Evolutionary conservation across 2,888 invertebrate genomes (phyloP), one percentile per base, ranked within the genome.

Genomic region (Nematopogon swammerdamellus): DNA sequence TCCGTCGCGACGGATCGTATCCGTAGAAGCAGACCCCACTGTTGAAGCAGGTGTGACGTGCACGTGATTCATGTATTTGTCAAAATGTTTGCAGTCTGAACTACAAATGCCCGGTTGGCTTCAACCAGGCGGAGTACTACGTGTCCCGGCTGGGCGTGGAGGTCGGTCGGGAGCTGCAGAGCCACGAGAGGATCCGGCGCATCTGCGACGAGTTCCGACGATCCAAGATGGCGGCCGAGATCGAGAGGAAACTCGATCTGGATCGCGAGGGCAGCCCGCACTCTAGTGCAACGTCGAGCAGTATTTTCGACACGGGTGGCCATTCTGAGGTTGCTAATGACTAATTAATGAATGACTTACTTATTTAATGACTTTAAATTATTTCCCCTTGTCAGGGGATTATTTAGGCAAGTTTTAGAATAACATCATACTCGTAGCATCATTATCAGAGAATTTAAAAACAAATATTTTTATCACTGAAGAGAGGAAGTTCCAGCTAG

Each of bases 41-140:
- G n/a, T n/a, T n/a, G n/a, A n/a, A n/a, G n/a, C n/a, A n/a, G n/a
- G n/a, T n/a, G n/a, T n/a, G n/a, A n/a, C n/a, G n/a, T n/a, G n/a
- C n/a, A n/a, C n/a, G n/a, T n/a, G n/a, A n/a, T n/a, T n/a, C n/a
- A n/a, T n/a, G n/a, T n/a, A n/a, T n/a, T 25, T 4, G 25, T 25
- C 10, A 10, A 6, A 25, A 25, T 25, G 5, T 6, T 25, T 25
- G 5, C 59, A 90, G 89, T 49, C 64, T 89, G 50, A 84, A 84
- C 54, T 82, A 82, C 58, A 71, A 77, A 53, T 87, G 89, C 61
- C 94, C 94, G 0, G 62, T 81, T 18, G 88, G 89, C 19, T 94
- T 86, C 77, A 95, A 94, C 68, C 88, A 90, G 2, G 92, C 93
- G 0, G 95, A 95, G 64, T 92, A 89, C 68, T 92, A 89, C 66